Base-by-base conservation (phyloP, 2,113 vertebrate genomes). In the Pachyramphus minor region DNA sequence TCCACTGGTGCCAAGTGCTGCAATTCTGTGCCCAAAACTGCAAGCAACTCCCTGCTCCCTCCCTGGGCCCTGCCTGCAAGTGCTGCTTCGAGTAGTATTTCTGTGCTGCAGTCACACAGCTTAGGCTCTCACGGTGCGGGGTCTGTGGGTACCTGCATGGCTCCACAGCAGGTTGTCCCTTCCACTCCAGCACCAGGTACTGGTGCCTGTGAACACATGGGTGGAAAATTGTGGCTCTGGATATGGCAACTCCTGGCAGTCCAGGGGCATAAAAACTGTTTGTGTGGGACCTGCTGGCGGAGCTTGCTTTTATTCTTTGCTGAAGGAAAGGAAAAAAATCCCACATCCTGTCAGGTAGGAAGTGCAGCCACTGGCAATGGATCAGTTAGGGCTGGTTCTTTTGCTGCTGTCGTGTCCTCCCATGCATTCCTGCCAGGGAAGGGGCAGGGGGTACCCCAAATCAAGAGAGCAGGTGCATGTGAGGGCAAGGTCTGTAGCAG, bases 221-320 rank as follows among this genome's bases (percentile, higher is more conserved):
- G 18, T 49, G 47, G 47, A 55, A 62, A 67, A 53, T 55, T 49
- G 58, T 37, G 33, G 28, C 55, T 80, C 45, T 8, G 4, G 37
- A 37, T 12, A 5, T 1, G 20, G 39, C 56, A 37, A 14, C 0
- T 7, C 47, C 5, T 59, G 58, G n/a, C 25, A 0, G 9, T 76
- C 42, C 50, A 31, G 33, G 2, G 2, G 18, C 0, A 1, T 42
- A 41, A 33, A 45, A 44, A 12, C 53, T 35, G 15, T 41, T 42
- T n/a, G 7, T 37, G 53, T 19, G 17, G 35, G 18, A 47, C 55
- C 44, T 66, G 18, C 8, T 2, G 4, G 37, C 30, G 37, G 41
- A 33, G 11, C 23, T 79, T 74, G 11, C 11, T 37, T 64, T 64
- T 37, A 2, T 42, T 25, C 35, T 77, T 49, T 30, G 4, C 25